Evolutionary conservation across 2,113 vertebrate species (phyloP), one percentile per base, ranked within the genome.

Genomic region (Dryoscopus gambensis): DNA sequence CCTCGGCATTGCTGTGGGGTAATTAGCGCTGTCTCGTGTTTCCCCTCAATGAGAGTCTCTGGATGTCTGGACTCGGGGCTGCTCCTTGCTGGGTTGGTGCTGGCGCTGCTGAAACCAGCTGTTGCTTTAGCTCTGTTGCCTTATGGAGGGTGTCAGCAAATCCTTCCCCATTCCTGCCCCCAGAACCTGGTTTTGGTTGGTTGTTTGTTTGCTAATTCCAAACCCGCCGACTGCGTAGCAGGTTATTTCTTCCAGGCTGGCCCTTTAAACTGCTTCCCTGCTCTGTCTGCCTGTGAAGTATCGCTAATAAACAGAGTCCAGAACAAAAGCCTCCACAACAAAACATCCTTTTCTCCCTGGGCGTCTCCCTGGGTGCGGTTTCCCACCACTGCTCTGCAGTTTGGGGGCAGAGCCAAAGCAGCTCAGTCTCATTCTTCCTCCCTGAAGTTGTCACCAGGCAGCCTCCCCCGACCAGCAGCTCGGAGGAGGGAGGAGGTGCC

Each of bases 291-390:
- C 70, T 88, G 79, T 67, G 88, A 84, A 82, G 28, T 71, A n/a
- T 9, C 4, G 7, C 83, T 75, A 63, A 81, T 93, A 91, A 95
- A 94, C 87, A 83, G 75, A 89, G 83, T 39, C 68, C 79, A 33
- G 76, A 93, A 93, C 95, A 96, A 95, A 95, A 92, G 79, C 85
- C 76, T 78, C 44, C 85, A 9, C 90, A 93, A 77, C 70, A 91
- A 94, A 96, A 96, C 92, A 96, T 93, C 92, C 90, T 86, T 53
- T 88, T 75, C 73, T 93, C 90, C 88, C 44, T 33, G 65, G 83
- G 92, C 88, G 25, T 47, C 83, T 94, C 89, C 76, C 49, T 93
- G 95, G 95, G 92, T 90, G 93, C 7, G 88, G 95, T 94, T 96
- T 95, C 95, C 95, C 90, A 74, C 55, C 5, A 39, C 76, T 71